Evolutionary conservation across 1,140 invertebrate species (phyloP).

Genomic region (Homalodisca vitripennis): DNA sequence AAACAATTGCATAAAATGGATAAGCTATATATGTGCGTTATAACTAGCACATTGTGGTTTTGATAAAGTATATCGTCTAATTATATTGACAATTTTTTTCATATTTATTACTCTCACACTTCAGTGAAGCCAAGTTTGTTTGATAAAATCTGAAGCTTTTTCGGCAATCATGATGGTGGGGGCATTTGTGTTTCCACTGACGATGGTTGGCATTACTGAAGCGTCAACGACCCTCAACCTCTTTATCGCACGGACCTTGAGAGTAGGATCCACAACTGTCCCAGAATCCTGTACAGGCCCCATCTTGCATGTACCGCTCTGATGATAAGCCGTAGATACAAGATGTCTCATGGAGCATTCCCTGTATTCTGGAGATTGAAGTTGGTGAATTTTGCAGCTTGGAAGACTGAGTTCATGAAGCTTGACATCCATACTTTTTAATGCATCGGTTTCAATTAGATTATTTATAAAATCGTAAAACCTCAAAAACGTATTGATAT

Average conservation of each 20-base stretch:
- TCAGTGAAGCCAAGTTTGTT: slow-evolving; percentile 72
- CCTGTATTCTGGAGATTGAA: slow-evolving; percentile 75
- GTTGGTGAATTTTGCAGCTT: slow-evolving; percentile 69
- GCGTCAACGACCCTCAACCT: slow-evolving; percentile 83
- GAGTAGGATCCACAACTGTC: slow-evolving; percentile 77
- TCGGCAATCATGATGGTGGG: slow-evolving; percentile 86
- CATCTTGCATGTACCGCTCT: slow-evolving; percentile 81
- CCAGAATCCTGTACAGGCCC: slow-evolving; percentile 68
- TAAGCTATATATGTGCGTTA: no score
- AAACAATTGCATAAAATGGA: no score
- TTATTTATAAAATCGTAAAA: slow-evolving; percentile 27
- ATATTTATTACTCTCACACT: no score
- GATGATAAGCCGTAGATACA: slow-evolving; percentile 84
- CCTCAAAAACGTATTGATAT: slow-evolving; percentile 64
- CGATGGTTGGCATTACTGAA: slow-evolving; percentile 85
- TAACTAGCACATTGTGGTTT: no score
- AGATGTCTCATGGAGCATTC: slow-evolving; percentile 82
- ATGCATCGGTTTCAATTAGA: slow-evolving; percentile 36
- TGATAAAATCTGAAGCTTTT: slow-evolving; percentile 80
- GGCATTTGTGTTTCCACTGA: slow-evolving; percentile 79
- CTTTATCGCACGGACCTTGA: slow-evolving; percentile 74
- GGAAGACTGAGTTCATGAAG: slow-evolving; percentile 70
- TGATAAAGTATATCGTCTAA: no score
- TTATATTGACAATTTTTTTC: no score
- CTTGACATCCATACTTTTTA: slow-evolving; percentile 37